phyloP scores from a whole-genome alignment of 1,140 invertebrate genomes.

The Lordiphosa collinella region DNA sequence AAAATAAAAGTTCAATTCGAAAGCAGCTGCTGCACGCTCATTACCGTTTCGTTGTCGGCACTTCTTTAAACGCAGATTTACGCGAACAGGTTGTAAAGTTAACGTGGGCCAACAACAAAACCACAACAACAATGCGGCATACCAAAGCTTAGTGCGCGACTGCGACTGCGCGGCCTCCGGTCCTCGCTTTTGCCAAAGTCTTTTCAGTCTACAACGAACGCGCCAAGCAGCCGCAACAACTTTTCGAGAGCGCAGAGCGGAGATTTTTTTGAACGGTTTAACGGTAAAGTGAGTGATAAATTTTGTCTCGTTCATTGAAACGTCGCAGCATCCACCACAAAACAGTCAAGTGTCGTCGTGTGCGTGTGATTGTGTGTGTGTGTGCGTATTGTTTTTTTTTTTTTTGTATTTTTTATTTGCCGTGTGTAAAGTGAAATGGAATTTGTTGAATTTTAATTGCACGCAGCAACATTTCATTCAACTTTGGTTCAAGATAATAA shows the following conservation, averaged over 20 bases:
- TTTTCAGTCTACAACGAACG: conserved; percentile 48
- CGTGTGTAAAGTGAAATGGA: conserved; percentile 62
- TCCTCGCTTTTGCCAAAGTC: conserved; percentile 12
- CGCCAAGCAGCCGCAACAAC: conserved; percentile 42
- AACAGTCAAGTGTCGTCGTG: conserved; percentile 4
- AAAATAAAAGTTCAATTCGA: conserved; percentile 52
- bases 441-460: conserved; percentile 71
- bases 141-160: conserved; percentile 26
- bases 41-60: conserved; percentile 65
- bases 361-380: conserved; percentile 6
- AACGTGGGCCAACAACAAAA: conserved; percentile 11
- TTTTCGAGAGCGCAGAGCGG: neutral
- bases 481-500: conserved; percentile 1
- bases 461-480: conserved; percentile 53
- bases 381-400: conserved; percentile 23
- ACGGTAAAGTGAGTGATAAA: conserved; percentile 37
- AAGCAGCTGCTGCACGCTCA: conserved; percentile 59
- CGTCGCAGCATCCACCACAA: conserved; percentile 15
- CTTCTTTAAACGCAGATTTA: conserved; percentile 68
- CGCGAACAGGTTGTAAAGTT: conserved; percentile 64
- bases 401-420: conserved; percentile 14
- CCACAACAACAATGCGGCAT: conserved; percentile 31
- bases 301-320: conserved; percentile 20
- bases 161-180: conserved; percentile 8
- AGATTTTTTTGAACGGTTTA: conserved; percentile 15